These are phyloP conservation scores for Ianthella basta DNA, from an alignment of 37 sponge, comb jelly and placozoan genomes.

Conservation along the genomic window DNA sequence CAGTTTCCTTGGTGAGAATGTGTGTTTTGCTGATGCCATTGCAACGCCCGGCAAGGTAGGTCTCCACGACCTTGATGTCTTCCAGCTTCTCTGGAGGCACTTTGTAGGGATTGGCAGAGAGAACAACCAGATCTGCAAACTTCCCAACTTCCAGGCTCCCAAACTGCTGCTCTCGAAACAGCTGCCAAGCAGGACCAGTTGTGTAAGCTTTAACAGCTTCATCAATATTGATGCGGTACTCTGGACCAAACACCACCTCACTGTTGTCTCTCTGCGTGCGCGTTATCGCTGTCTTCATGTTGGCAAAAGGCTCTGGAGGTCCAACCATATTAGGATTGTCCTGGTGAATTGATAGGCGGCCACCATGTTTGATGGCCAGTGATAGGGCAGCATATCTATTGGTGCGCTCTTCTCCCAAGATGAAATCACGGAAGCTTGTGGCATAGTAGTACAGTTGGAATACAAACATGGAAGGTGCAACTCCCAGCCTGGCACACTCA, in stretches of 20 bases:
- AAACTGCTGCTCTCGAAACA: slow-evolving; percentile 47
- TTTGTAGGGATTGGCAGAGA: slow-evolving; percentile 50
- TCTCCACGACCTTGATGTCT: slow-evolving; percentile 35
- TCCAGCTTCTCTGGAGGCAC: slow-evolving; percentile 44
- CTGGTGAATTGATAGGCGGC: slow-evolving; percentile 46
- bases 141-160: slow-evolving; percentile 76
- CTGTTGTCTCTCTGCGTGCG: slow-evolving; percentile 5
- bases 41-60: slow-evolving; percentile 55
- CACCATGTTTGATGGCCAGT: slow-evolving; percentile 25
- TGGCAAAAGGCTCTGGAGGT: slow-evolving; percentile 35
- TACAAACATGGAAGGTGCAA: slow-evolving; percentile 44
- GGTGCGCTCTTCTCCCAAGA: slow-evolving; percentile 47
- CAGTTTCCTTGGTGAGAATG: too few species aligned
- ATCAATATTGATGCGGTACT: slow-evolving; percentile 34
- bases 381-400: slow-evolving; percentile 33
- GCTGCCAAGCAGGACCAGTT: slow-evolving; percentile 64
- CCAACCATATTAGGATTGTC: slow-evolving; percentile 45
- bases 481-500: slow-evolving; percentile 37
- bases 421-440: slow-evolving; percentile 27
- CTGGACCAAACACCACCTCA: not conserved
- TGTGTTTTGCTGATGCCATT: too few species aligned
- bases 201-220: slow-evolving; percentile 73
- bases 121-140: slow-evolving; percentile 64
- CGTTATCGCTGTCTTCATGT: slow-evolving; percentile 47
- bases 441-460: slow-evolving; percentile 59